Evolutionary conservation across 2,113 vertebrate genomes (phyloP).

Genomic region (Albula goreensis): DNA sequence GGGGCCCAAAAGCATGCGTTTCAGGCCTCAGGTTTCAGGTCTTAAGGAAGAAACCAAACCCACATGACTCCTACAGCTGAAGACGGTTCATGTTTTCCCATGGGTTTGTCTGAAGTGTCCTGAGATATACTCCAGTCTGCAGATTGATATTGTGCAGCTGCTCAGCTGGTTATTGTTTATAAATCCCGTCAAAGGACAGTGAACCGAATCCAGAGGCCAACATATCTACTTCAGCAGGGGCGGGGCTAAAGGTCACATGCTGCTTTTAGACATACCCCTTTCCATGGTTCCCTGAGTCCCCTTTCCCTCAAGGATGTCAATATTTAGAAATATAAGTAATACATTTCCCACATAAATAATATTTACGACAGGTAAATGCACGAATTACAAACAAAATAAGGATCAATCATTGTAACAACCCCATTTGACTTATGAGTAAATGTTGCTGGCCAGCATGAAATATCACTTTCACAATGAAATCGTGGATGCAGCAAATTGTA

Average conservation of each 20-base stretch:
- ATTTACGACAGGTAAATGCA: background rate
- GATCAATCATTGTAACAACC: background rate
- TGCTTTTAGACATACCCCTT: background rate
- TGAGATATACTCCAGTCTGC: background rate
- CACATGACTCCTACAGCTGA: background rate
- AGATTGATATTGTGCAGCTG: conserved; percentile 7
- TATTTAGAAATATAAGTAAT: background rate
- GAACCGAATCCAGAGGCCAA: background rate
- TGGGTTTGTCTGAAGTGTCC: background rate
- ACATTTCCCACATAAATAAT: background rate
- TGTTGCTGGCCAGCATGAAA: background rate
- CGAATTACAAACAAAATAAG: background rate
- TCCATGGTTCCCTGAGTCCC: background rate
- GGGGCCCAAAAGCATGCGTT: background rate
- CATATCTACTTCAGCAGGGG: background rate
- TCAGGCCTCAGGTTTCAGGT: conserved; percentile 2
- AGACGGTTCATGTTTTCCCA: background rate
- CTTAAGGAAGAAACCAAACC: background rate
- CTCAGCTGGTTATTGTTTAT: conserved; percentile 24
- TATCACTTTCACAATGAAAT: background rate
- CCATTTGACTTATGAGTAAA: background rate
- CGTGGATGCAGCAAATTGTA: background rate
- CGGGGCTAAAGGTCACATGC: background rate
- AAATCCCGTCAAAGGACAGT: background rate
- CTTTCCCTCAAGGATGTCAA: background rate